A percentile compares a stretch with the other conserved stretches of the same genome.
These are phyloP conservation scores for Sebastiscus albofasciatus DNA, from an alignment of 2,797 vertebrate genomes.

Conservation along the genomic window DNA sequence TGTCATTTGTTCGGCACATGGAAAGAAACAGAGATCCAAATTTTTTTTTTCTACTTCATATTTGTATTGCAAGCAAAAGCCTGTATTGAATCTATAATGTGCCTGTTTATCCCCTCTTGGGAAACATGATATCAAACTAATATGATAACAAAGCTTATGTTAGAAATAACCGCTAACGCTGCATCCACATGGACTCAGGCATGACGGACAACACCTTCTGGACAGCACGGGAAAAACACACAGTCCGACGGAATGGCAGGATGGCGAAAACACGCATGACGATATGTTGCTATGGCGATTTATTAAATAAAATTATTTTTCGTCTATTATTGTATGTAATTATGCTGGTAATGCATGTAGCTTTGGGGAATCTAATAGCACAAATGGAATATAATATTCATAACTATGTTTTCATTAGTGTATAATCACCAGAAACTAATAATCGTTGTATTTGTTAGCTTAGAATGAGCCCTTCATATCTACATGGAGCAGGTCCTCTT, in stretches of 20 bases:
- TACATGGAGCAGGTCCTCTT: too few relatives aligned
- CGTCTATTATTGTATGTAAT: too few relatives aligned
- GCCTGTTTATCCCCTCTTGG: background rate
- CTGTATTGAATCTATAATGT: background rate
- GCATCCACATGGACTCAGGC: too few relatives aligned
- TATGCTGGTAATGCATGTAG: too few relatives aligned
- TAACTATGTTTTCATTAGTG: too few relatives aligned
- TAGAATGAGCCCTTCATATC: rapidly evolving
- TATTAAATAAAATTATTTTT: too few relatives aligned
- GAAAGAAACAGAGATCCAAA: background rate
- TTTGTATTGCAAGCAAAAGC: background rate
- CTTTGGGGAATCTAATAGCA: too few relatives aligned
- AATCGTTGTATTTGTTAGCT: too few relatives aligned
- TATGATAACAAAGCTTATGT: background rate
- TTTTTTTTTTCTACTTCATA: background rate
- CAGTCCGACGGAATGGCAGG: rapidly evolving
- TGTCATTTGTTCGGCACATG: background rate
- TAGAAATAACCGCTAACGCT: background rate
- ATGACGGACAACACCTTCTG: too few relatives aligned
- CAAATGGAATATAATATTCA: rapidly evolving
- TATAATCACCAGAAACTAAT: too few relatives aligned
- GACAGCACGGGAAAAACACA: background rate
- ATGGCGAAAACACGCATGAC: too few relatives aligned
- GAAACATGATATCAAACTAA: background rate
- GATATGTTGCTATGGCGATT: rapidly evolving